Evolutionary conservation across 1,140 invertebrate species (phyloP).

Genomic region (Dolichoris vasculosae): DNA sequence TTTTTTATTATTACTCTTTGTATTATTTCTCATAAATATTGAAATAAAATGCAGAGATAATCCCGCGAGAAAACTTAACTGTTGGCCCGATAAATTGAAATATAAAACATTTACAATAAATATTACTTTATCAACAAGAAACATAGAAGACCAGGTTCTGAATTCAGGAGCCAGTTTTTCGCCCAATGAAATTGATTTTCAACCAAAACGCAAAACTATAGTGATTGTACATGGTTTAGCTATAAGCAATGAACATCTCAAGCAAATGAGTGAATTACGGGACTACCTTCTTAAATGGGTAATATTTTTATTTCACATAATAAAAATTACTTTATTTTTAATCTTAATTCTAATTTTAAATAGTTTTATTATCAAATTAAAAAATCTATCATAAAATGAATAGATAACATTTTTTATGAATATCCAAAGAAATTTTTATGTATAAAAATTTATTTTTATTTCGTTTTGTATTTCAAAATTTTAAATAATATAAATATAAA

Average conservation of each 20-base stretch:
- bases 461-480: too few species aligned
- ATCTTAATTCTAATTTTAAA: too few species aligned
- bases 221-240: slow-evolving; percentile 21
- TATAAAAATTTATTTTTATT: too few species aligned
- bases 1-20: neutral
- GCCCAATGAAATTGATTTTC: neutral
- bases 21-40: neutral
- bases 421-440: too few species aligned
- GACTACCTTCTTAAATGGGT: slow-evolving; percentile 7
- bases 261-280: neutral
- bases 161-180: neutral
- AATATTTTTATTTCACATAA: neutral
- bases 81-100: slow-evolving; percentile 1
- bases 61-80: neutral
- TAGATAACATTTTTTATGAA: too few species aligned
- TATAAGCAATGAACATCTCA: neutral
- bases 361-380: too few species aligned
- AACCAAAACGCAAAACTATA: slow-evolving; percentile 6
- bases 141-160: neutral
- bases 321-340: too few species aligned
- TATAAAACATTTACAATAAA: neutral
- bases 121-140: slow-evolving; percentile 33
- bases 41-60: neutral
- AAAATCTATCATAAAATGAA: too few species aligned
- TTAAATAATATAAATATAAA: too few species aligned